Conservation (phyloP, 1,140 invertebrate species). For the Papilio xuthus region DNA sequence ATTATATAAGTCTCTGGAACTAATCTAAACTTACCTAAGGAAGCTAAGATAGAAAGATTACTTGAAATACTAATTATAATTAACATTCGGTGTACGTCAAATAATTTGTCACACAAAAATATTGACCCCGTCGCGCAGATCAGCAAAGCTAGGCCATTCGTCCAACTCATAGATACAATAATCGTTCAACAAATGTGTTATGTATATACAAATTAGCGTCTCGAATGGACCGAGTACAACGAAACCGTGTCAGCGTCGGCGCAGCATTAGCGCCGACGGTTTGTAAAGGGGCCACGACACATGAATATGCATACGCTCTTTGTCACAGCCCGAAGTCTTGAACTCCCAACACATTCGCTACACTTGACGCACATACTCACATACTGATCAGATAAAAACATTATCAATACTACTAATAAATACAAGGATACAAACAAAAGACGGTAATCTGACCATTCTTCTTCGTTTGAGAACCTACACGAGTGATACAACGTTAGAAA, state of each 20-base stretch:
- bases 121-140: constrained; percentile 34
- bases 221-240: constrained; percentile 50
- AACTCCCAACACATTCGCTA: constrained; percentile 58
- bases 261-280: constrained; percentile 63
- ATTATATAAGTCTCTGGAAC: not conserved
- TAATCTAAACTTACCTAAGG: too few species aligned
- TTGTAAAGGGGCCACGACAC: constrained; percentile 66
- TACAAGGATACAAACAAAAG: too few species aligned
- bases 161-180: constrained; percentile 33
- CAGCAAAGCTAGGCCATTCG: constrained; percentile 28
- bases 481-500: too few species aligned
- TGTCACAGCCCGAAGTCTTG: constrained; percentile 63
- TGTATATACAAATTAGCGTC: constrained; percentile 57
- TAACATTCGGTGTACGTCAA: not conserved
- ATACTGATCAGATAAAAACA: constrained; percentile 10
- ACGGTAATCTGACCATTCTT: too few species aligned
- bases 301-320: constrained; percentile 75
- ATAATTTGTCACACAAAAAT: constrained; percentile 22
- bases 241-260: constrained; percentile 68
- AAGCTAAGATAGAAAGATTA: too few species aligned
- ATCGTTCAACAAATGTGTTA: constrained; percentile 40
- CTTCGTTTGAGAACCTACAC: too few species aligned
- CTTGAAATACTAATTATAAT: too few species aligned
- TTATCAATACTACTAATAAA: too few species aligned
- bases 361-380: constrained; percentile 47